Conservation (phyloP, 1,140 invertebrate genomes). For the Dendrolimus kikuchii region DNA sequence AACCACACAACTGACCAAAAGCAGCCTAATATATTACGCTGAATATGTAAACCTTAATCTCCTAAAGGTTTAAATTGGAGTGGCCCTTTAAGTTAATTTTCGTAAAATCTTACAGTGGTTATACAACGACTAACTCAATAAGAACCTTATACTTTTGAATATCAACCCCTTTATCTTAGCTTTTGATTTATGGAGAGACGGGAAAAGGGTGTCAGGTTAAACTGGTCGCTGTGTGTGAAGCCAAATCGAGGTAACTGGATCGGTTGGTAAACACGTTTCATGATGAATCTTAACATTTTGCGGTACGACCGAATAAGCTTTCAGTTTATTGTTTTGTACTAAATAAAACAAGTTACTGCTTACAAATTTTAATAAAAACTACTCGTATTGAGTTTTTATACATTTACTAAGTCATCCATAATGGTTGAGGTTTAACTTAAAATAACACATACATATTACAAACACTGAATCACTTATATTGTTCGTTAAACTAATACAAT, state of each 20-base stretch:
- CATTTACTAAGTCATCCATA: too few species aligned
- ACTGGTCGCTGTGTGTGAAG: slow-evolving; percentile 31
- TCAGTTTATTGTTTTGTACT: slow-evolving; percentile 33
- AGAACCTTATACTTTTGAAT: slow-evolving; percentile 7
- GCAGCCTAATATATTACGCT: slow-evolving; percentile 31
- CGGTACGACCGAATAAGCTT: slow-evolving; percentile 32
- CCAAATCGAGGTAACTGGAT: slow-evolving; percentile 16
- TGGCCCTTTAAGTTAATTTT: slow-evolving; percentile 60
- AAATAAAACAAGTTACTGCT: slow-evolving; percentile 54
- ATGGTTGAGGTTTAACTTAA: too few species aligned
- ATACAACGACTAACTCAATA: slow-evolving; percentile 12
- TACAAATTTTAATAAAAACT: too few species aligned
- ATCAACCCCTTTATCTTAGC: slow-evolving; percentile 7
- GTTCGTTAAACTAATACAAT: too few species aligned
- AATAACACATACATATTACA: too few species aligned
- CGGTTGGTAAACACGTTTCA: slow-evolving; percentile 18
- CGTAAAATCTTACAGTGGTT: slow-evolving; percentile 52
- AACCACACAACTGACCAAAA: slow-evolving; percentile 28
- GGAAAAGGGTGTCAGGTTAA: slow-evolving; percentile 25
- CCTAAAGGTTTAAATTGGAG: slow-evolving; percentile 53
- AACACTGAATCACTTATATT: too few species aligned
- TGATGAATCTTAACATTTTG: slow-evolving; percentile 33
- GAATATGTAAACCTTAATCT: slow-evolving; percentile 43
- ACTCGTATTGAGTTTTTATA: too few species aligned
- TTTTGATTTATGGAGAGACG: slow-evolving; percentile 12